Evolutionary conservation across 1,140 invertebrate species (phyloP), one percentile per base, ranked within the genome.

Genomic region (Homarus americanus): DNA sequence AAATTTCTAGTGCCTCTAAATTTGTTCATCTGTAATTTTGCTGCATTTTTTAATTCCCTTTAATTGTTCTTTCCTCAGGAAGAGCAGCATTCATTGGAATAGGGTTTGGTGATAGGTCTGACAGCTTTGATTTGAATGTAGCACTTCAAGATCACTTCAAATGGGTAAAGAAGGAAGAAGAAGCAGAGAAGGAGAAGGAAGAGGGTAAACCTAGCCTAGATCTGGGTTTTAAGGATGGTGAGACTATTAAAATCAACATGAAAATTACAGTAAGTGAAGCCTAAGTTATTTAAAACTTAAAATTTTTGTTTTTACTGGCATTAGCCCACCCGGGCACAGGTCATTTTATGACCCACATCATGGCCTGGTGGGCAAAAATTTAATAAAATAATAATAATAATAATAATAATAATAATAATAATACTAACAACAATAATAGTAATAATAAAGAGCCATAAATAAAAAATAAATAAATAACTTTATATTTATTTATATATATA

Each of bases 111-210:
- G 99, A 99, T 95, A 95, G 99, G 93, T 98, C 98, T 32, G 99
- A 99, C 94, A 99, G 99, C 80, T 99, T 99, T 95, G 99, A 99
- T 95, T 95, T 99, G 24, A 99, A 99, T 95, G 99, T 99, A 34
- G 97, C 99, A 36, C 95, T 99, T 49, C 99, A 99, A 95, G 98
- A 99, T 95, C 98, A 99, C 94, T 99, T 99, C 93, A 99, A 99
- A 95, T 98, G 97, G 97, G 93, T 99, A 2, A 97, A 98, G 93
- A 98, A 98, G 94, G 97, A 98, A 93, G 97, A 99, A 94, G 96
- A 97, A 94, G 97, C 97, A 72, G 93, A 94, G 79, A 93, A 94
- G 82, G 97, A 97, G 94, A 97, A 97, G 91, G 97, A 98, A 93
- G 94, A 94, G 76, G 93, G 93, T 41, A 96, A 96, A 93, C 97